Conservation (phyloP, 2,888 invertebrate genomes). For the Chaitophorus viminalis region DNA sequence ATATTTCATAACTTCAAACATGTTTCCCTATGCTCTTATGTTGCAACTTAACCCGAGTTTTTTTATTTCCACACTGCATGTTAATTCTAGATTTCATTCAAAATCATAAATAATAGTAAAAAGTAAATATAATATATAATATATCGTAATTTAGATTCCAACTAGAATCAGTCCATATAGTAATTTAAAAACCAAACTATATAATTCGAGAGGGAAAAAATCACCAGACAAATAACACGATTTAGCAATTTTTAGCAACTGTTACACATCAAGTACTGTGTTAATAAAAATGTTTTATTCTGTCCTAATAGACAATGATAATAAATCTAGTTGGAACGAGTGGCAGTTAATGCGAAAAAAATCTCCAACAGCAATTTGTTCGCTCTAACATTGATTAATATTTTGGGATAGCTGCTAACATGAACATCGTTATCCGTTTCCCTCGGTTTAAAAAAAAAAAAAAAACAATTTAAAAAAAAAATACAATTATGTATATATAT, state of each 20-base stretch:
- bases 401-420: conserved; percentile 57
- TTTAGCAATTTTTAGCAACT: conserved; percentile 46
- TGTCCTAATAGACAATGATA: conserved; percentile 53
- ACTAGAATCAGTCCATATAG: not conserved
- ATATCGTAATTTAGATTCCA: not conserved
- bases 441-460: conserved; percentile 1
- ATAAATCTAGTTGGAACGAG: conserved; percentile 49
- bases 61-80: not conserved
- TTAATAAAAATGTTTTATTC: conserved; percentile 53
- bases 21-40: not conserved
- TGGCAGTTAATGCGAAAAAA: conserved; percentile 51
- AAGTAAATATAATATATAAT: not conserved
- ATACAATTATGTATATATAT: too few relatives aligned
- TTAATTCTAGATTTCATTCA: too few relatives aligned
- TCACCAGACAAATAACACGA: not conserved
- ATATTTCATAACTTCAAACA: not conserved
- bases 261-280: conserved; percentile 43
- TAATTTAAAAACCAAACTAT: not conserved
- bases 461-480: conserved; percentile 43
- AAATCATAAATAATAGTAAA: not conserved
- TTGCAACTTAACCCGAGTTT: not conserved
- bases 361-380: conserved; percentile 59
- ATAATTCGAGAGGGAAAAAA: not conserved
- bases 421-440: conserved; percentile 56
- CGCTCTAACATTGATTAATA: conserved; percentile 55